phyloP scores from a whole-genome alignment of 2,888 invertebrate genomes.

The Creontiades dilutus region DNA sequence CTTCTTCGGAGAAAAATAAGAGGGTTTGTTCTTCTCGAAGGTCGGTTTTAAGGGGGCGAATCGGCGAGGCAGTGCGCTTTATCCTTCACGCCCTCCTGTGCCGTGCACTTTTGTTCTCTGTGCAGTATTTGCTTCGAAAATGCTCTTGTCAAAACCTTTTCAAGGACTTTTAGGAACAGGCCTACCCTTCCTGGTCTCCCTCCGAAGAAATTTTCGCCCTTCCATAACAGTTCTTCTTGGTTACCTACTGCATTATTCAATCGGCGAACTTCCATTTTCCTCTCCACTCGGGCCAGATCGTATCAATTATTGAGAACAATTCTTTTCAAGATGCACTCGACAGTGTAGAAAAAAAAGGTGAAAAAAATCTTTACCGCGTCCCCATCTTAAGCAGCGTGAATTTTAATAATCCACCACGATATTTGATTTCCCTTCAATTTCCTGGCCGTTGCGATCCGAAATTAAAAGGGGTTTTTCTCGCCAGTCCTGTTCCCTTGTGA shows the following conservation, averaged over 20 bases:
- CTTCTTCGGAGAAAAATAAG: constrained; percentile 18
- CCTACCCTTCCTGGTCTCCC: background rate
- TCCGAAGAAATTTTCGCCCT: constrained; percentile 27
- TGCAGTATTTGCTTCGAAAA: constrained; percentile 56
- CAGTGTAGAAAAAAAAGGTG: background rate
- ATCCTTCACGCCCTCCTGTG: constrained; percentile 33
- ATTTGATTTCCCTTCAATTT: constrained; percentile 71
- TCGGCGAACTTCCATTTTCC: constrained; percentile 26
- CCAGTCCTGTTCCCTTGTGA: constrained; percentile 52
- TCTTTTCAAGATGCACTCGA: constrained; percentile 33
- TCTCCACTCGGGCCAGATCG: constrained; percentile 45
- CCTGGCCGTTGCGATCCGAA: constrained; percentile 57
- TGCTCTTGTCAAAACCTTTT: constrained; percentile 50
- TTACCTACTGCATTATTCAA: constrained; percentile 69
- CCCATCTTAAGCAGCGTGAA: constrained; percentile 39
- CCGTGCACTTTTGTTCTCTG: constrained; percentile 40
- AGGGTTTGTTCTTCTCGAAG: constrained; percentile 21
- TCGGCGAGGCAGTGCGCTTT: constrained; percentile 30
- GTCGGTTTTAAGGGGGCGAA: constrained; percentile 18
- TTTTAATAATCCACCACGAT: constrained; percentile 65
- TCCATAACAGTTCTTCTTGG: constrained; percentile 44
- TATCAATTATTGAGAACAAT: constrained; percentile 70
- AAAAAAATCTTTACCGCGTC: constrained; percentile 46
- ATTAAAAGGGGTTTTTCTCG: constrained; percentile 62
- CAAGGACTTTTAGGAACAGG: constrained; percentile 64